These are phyloP conservation scores for Sphinx pinastri DNA, from an alignment of 2,888 invertebrate genomes.

Conservation along the genomic window DNA sequence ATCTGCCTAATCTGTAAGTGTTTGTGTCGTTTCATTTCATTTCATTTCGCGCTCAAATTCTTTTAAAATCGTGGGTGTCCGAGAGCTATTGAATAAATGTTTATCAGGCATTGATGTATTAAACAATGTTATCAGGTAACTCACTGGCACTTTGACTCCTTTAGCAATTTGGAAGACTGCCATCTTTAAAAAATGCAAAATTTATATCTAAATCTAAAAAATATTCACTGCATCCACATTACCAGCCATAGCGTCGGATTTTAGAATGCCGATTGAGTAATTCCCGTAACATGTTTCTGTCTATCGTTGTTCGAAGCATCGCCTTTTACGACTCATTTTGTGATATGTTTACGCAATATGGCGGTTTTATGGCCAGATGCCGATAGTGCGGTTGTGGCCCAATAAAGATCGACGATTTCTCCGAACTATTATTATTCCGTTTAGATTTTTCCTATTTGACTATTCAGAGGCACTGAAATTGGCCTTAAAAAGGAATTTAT, in stretches of 20 bases:
- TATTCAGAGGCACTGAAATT: not conserved
- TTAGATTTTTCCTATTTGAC: not conserved
- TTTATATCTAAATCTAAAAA: too few relatives aligned
- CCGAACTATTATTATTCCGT: conserved; percentile 22
- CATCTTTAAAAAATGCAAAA: too few relatives aligned
- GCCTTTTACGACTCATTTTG: conserved; percentile 48
- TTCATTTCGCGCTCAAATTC: too few relatives aligned
- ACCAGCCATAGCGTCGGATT: not conserved
- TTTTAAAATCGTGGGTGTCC: too few relatives aligned
- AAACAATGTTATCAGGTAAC: too few relatives aligned
- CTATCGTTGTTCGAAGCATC: conserved; percentile 32
- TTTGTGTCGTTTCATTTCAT: too few relatives aligned
- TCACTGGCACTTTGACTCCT: too few relatives aligned
- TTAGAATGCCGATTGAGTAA: conserved; percentile 22
- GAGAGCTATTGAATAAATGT: too few relatives aligned
- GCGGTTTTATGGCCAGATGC: conserved; percentile 57
- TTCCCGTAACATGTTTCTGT: conserved; percentile 5
- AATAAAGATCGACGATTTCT: conserved; percentile 28
- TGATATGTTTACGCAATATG: conserved; percentile 59
- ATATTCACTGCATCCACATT: not conserved
- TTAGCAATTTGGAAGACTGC: too few relatives aligned
- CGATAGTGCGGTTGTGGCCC: conserved; percentile 46
- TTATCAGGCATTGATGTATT: too few relatives aligned
- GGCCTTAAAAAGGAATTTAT: not conserved
- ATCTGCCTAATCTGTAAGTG: too few relatives aligned